phyloP scores from a whole-genome alignment of 2,888 invertebrate species.

The Carcina quercana region DNA sequence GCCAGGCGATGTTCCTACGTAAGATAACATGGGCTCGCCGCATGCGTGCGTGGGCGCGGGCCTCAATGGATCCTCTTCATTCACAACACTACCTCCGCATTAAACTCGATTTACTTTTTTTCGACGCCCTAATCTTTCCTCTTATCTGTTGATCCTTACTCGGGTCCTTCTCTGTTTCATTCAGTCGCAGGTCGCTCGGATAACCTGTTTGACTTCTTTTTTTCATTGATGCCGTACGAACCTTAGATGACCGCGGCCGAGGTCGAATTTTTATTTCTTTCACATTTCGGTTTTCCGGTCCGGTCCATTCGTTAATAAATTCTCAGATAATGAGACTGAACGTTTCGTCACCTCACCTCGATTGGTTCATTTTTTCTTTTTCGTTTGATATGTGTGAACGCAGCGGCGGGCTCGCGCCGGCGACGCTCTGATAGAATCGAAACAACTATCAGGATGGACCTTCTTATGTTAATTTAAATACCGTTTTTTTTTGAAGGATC shows the following conservation, averaged over 20 bases:
- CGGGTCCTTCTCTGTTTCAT: slow-evolving; percentile 67
- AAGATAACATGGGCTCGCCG: slow-evolving; percentile 36
- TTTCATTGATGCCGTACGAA: slow-evolving; percentile 71
- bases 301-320: slow-evolving; percentile 73
- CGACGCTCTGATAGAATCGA: slow-evolving; percentile 55
- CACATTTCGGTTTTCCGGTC: slow-evolving; percentile 74
- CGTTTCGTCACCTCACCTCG: slow-evolving; percentile 74
- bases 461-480: slow-evolving; percentile 67
- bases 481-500: slow-evolving; percentile 52
- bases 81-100: slow-evolving; percentile 69
- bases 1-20: slow-evolving; percentile 22
- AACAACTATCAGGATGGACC: slow-evolving; percentile 51
- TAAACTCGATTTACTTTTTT: slow-evolving; percentile 68
- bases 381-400: slow-evolving; percentile 67
- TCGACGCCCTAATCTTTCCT: slow-evolving; percentile 64
- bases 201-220: slow-evolving; percentile 70
- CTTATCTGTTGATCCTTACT: slow-evolving; percentile 68
- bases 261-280: slow-evolving; percentile 74
- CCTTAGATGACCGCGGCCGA: slow-evolving; percentile 71
- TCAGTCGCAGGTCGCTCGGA: slow-evolving; percentile 62
- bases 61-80: slow-evolving; percentile 71
- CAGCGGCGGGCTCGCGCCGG: slow-evolving; percentile 54
- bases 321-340: slow-evolving; percentile 75
- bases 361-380: slow-evolving; percentile 67
- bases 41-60: slow-evolving; percentile 58